phyloP scores from a whole-genome alignment of 2,113 vertebrate genomes.

The Pyxicephalus adspersus region DNA sequence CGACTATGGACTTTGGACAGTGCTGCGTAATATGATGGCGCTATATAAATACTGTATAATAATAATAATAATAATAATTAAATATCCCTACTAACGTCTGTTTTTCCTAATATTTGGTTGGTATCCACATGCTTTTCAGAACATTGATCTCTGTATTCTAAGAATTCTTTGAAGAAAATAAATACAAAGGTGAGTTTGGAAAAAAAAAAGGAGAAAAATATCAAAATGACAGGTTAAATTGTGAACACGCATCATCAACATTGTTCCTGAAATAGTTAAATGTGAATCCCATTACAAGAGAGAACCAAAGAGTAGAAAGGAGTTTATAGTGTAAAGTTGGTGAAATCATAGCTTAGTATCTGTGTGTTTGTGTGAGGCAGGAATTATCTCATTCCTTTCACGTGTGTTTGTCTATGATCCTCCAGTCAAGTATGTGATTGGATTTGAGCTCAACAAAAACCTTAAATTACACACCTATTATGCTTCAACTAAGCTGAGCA shows the following conservation, averaged over 20 bases:
- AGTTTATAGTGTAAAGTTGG: conserved; percentile 67
- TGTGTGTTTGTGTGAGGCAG: conserved; percentile 82
- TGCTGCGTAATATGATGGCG: no score
- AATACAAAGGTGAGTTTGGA: conserved; percentile 7
- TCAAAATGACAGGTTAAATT: conserved; percentile 40
- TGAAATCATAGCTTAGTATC: conserved; percentile 75
- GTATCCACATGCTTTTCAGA: background rate
- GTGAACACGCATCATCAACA: conserved; percentile 47
- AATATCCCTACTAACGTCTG: background rate
- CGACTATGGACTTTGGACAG: no score
- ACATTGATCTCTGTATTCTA: conserved; percentile 3
- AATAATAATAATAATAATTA: background rate
- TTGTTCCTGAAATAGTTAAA: conserved; percentile 41
- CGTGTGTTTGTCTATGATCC: conserved; percentile 91
- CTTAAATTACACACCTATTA: conserved; percentile 99
- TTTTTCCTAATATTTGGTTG: background rate
- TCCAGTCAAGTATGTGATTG: conserved; percentile 99
- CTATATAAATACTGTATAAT: no score
- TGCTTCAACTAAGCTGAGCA: conserved; percentile 89
- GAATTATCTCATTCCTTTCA: conserved; percentile 84
- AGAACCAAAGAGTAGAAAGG: conserved; percentile 57
- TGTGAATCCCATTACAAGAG: conserved; percentile 52
- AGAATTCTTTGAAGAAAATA: conserved; percentile 5
- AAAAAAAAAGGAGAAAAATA: background rate
- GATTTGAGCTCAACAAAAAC: conserved; percentile 98